Evolutionary conservation across 2,888 invertebrate species (phyloP).

Genomic region (Graphium colonna): DNA sequence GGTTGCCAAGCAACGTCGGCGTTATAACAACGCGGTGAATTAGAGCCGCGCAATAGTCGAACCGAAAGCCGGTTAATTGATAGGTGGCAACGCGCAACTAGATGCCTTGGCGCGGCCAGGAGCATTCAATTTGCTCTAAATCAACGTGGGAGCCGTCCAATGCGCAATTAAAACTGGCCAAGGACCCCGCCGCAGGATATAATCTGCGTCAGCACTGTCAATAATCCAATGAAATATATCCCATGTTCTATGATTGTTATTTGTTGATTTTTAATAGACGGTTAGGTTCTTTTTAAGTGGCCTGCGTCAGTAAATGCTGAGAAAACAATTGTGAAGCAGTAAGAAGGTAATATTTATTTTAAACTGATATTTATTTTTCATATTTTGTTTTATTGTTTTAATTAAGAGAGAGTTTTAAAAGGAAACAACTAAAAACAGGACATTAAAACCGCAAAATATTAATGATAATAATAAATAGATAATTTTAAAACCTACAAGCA

Average conservation of each 20-base stretch:
- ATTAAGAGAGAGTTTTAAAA: no score
- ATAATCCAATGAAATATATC: constrained; percentile 32
- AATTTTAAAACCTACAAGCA: no score
- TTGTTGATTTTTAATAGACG: background rate
- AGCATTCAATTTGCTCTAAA: constrained; percentile 68
- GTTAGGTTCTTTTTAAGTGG: background rate
- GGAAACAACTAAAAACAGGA: no score
- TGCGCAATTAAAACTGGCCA: constrained; percentile 61
- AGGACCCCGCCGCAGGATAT: constrained; percentile 50
- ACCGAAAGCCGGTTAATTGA: constrained; percentile 54
- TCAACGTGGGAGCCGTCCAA: constrained; percentile 49
- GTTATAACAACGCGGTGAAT: constrained; percentile 30
- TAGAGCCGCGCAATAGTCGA: constrained; percentile 40
- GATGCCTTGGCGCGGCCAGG: constrained; percentile 46
- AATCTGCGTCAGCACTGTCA: constrained; percentile 55
- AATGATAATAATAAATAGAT: no score
- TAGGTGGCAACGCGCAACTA: constrained; percentile 55
- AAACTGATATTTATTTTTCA: no score
- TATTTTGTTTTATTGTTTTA: no score
- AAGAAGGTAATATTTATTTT: no score
- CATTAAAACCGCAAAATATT: no score
- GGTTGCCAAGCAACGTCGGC: constrained; percentile 38
- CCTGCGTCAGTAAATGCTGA: background rate
- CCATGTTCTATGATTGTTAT: constrained; percentile 20
- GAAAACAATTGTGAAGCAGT: no score